Conservation (phyloP, 1,140 invertebrate species). For the Brachionus asplanchnoidis region DNA sequence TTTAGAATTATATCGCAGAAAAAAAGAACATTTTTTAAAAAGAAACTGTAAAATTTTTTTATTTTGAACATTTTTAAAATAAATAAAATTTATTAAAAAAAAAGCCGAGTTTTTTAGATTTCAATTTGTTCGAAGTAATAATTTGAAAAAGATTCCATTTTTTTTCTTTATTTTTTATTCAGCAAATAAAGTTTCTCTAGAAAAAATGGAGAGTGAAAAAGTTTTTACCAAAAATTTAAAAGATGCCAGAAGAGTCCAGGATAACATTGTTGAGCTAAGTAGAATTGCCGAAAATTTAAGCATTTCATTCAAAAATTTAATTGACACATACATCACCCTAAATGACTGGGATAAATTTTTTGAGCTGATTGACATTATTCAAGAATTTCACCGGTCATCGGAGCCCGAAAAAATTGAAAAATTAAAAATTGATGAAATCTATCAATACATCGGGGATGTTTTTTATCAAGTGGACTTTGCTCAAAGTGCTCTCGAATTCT, state of each 20-base stretch:
- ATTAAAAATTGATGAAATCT: slow-evolving; percentile 5
- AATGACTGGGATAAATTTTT: slow-evolving; percentile 14
- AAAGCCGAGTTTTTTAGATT: neutral
- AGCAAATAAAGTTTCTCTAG: neutral
- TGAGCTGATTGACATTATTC: neutral
- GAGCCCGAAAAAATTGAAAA: neutral
- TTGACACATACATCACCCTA: neutral
- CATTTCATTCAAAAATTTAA: neutral
- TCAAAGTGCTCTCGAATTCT: neutral
- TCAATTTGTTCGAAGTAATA: slow-evolving; percentile 3
- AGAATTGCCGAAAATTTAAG: neutral
- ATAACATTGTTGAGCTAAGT: neutral
- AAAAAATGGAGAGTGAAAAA: neutral
- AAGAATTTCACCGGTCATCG: neutral
- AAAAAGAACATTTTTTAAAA: neutral
- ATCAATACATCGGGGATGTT: neutral
- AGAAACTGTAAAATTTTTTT: neutral
- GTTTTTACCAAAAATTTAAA: neutral
- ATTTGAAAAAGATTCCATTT: neutral
- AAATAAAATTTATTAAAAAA: neutral
- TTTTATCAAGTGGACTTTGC: slow-evolving; percentile 15
- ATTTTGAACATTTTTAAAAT: neutral
- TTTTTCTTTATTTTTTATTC: neutral
- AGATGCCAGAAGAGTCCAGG: neutral
- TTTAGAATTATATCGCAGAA: neutral